Evolutionary conservation across 2,888 invertebrate species (phyloP).

Genomic region (Nephrotoma appendiculata): DNA sequence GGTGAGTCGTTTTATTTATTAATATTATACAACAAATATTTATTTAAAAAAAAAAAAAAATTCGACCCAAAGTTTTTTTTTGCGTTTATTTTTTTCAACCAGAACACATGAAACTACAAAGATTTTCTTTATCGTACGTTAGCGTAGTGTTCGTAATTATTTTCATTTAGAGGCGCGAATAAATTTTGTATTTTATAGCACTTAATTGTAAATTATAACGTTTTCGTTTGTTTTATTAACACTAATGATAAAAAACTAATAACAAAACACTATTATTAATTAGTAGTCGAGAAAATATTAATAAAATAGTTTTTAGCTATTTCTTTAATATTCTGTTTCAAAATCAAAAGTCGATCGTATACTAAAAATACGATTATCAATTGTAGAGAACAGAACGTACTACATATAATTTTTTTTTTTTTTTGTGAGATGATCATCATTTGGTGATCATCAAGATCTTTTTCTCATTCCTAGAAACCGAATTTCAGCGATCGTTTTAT

Average conservation of each 20-base stretch:
- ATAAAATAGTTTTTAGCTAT: not conserved
- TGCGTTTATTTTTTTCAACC: not conserved
- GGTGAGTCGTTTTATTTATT: not conserved
- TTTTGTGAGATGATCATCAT: not conserved
- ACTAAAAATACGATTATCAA: not conserved
- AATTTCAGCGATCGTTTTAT: not conserved
- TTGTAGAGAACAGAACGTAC: not conserved
- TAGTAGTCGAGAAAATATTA: not conserved
- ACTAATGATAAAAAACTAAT: not conserved
- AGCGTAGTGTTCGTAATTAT: not conserved
- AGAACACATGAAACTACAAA: not conserved
- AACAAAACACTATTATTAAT: not conserved
- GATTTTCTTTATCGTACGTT: not conserved
- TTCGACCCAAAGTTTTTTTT: not conserved
- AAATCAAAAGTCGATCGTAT: not conserved
- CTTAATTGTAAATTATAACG: not conserved
- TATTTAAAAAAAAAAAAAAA: not conserved
- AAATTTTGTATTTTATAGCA: not conserved
- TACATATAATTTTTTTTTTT: not conserved
- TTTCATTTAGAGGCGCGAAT: not conserved
- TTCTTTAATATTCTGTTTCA: not conserved
- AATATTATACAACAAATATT: not conserved
- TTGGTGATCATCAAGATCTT: not conserved
- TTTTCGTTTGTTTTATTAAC: not conserved
- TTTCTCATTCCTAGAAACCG: not conserved